Conservation (phyloP, 1,140 invertebrate genomes). For the Drosophila arizonae region DNA sequence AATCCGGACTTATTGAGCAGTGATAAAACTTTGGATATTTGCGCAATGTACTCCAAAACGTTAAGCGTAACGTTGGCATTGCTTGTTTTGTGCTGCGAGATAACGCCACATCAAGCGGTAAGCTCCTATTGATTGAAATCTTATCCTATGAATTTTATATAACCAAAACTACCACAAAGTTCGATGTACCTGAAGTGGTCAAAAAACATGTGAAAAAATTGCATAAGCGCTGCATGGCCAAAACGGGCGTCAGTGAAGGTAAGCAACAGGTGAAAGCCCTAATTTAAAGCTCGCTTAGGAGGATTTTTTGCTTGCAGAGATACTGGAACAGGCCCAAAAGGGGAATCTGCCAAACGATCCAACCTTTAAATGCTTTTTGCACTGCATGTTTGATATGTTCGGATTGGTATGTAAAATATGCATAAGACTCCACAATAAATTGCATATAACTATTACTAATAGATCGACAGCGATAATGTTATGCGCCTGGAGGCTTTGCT, state of each 20-base stretch:
- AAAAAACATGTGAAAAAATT: slow-evolving; percentile 63
- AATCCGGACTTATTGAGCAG: not conserved
- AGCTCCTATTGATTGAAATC: slow-evolving; percentile 4
- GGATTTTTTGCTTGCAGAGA: slow-evolving; percentile 14
- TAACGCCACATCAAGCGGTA: slow-evolving; percentile 36
- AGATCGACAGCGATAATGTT: slow-evolving; percentile 65
- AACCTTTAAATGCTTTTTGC: slow-evolving; percentile 64
- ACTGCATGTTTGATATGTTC: slow-evolving; percentile 75
- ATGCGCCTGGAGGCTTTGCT: slow-evolving; percentile 66
- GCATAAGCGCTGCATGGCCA: slow-evolving; percentile 50
- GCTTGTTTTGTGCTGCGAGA: slow-evolving; percentile 25
- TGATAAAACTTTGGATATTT: not conserved
- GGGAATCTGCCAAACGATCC: slow-evolving; percentile 46
- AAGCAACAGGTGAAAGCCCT: not conserved
- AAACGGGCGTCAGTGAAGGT: slow-evolving; percentile 61
- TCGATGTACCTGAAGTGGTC: slow-evolving; percentile 51
- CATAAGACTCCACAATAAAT: not conserved
- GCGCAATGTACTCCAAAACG: slow-evolving; percentile 40
- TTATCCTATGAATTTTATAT: not conserved
- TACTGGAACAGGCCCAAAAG: slow-evolving; percentile 17
- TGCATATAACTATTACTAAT: not conserved
- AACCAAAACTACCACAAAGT: slow-evolving; percentile 14
- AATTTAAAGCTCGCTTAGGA: not conserved
- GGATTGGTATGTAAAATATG: slow-evolving; percentile 54
- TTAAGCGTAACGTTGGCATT: slow-evolving; percentile 26